phyloP scores from a whole-genome alignment of 2,113 vertebrate species.

The Carassius gibelio region DNA sequence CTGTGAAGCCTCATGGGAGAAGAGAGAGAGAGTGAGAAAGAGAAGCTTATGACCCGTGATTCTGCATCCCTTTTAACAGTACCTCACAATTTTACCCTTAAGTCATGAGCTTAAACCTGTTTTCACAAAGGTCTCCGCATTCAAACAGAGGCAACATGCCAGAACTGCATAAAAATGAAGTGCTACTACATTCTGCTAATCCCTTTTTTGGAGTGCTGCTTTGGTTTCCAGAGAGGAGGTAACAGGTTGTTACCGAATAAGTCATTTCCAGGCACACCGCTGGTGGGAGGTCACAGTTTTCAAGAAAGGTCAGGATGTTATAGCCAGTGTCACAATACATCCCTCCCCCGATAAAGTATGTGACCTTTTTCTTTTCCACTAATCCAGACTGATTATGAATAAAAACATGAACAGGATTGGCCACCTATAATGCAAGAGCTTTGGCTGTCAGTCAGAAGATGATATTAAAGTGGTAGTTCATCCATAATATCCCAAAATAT shows the following conservation, averaged over 20 bases:
- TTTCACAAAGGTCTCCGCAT: conserved; percentile 9
- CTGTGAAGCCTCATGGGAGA: conserved; percentile 45
- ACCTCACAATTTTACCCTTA: conserved; percentile 7
- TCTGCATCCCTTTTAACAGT: conserved; percentile 68
- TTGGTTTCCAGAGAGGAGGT: background rate
- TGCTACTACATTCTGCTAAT: background rate
- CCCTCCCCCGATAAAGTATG: background rate
- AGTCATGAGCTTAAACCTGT: conserved; percentile 19
- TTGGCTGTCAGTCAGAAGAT: conserved; percentile 9
- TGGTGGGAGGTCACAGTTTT: background rate
- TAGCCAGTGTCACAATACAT: background rate
- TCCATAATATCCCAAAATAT: background rate
- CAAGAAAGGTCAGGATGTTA: background rate
- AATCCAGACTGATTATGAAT: conserved; percentile 24
- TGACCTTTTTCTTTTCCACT: background rate
- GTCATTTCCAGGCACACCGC: background rate
- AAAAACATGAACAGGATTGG: background rate
- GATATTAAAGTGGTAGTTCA: conserved; percentile 3
- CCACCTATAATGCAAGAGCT: conserved; percentile 3
- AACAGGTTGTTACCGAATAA: background rate
- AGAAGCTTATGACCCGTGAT: conserved; percentile 53
- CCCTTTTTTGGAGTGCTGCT: background rate
- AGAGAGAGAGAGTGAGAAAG: conserved; percentile 33
- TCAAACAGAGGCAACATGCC: conserved; percentile 34
- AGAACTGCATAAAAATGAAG: conserved; percentile 23